A percentile compares a stretch with the other conserved stretches of the same genome.
Conservation (phyloP, 2,888 invertebrate species). For the Dendrolimus houi region DNA sequence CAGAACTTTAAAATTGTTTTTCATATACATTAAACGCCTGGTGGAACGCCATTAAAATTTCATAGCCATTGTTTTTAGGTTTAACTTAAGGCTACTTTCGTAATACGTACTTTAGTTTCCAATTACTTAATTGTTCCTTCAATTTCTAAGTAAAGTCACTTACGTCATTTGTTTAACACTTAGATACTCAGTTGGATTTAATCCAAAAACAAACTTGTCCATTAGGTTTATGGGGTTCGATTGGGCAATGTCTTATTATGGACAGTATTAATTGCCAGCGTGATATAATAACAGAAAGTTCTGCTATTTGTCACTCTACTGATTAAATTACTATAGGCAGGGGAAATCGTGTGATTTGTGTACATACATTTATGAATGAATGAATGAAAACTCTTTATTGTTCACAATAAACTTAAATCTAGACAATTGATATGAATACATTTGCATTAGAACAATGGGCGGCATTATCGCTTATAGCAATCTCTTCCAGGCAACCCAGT, state of each 20-base stretch:
- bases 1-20: too few relatives aligned
- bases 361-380: background rate
- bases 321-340: background rate
- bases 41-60: too few relatives aligned
- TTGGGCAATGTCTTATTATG: background rate
- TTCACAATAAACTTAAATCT: too few relatives aligned
- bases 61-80: too few relatives aligned
- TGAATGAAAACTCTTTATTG: too few relatives aligned
- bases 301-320: background rate
- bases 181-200: background rate
- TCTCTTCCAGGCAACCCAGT: too few relatives aligned
- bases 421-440: too few relatives aligned
- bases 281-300: background rate
- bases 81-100: too few relatives aligned
- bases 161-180: slow-evolving; percentile 1
- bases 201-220: slow-evolving; percentile 1
- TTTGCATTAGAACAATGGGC: too few relatives aligned
- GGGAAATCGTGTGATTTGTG: background rate
- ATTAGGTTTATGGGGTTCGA: background rate
- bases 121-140: background rate
- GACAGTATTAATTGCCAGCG: background rate
- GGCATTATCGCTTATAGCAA: too few relatives aligned
- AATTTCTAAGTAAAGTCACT: background rate
- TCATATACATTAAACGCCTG: too few relatives aligned
- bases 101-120: background rate